Base-by-base conservation (phyloP, 2,113 vertebrate genomes). In the Nesoenas mayeri region DNA sequence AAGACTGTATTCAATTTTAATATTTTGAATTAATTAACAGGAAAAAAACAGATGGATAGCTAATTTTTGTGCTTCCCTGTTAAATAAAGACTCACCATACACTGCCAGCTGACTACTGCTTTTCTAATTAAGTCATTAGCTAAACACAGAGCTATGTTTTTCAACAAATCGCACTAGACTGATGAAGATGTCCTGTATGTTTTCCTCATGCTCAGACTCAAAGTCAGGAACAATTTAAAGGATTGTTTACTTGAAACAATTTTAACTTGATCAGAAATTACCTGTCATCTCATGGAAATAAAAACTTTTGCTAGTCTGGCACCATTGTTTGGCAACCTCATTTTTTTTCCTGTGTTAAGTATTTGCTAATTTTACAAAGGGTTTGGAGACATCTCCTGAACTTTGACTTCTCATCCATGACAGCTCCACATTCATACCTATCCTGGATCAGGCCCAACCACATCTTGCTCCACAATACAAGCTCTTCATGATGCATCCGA, bases 71-170 rank as follows among this genome's bases (percentile, higher is more conserved):
- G 87, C 79, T 72, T 97, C 48, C 83, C 42, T 93, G 82, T 95
- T 92, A 86, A 96, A 91, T 81, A 96, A 91, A 89, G 73, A 73
- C 72, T 91, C 64, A 65, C 86, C 51, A 94, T 81, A 93, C 60
- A 71, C 89, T 96, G 97, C 65, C 87, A 96, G 84, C 80, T 93
- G 87, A 97, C 84, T 93, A 91, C 54, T 42, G 89, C 92, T 91
- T 69, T 95, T 86, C 67, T 96, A 93, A 96, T 97, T 95, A 97
- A 95, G 72, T 96, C 84, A 88, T 95, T 92, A 95, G 32, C 80
- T 91, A 89, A 95, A 92, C 83, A 91, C 61, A 92, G 86, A 92
- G 66, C 47, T 88, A 36, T 93, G 73, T 96, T 96, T 95, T 82
- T 91, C 88, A 95, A 95, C 92, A 95, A 95, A 95, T 54, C 48